Evolutionary conservation across 2,113 vertebrate species (phyloP), one percentile per base, ranked within the genome.

Genomic region (Hippocampus zosterae): DNA sequence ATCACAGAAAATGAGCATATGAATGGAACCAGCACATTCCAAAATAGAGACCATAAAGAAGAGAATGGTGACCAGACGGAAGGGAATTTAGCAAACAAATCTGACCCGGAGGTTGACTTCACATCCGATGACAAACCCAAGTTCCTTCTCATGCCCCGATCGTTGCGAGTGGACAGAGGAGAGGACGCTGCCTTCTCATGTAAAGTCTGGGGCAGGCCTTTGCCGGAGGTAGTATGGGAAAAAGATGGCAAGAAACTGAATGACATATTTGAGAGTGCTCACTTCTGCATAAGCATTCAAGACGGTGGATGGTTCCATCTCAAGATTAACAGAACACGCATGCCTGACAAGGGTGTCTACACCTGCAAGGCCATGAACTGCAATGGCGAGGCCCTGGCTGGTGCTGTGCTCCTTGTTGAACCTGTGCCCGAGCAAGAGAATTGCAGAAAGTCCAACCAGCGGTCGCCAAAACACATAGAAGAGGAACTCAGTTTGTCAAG

Each of bases 231-330:
- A 55, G 78, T 81, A 21, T 98, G 96, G 96, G 94, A 96, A 84
- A 97, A 98, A 80, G 96, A 98, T 0, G 95, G 95, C 41, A 92
- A 87, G 89, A 92, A 91, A 76, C 91, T 98, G 60, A 87, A 89
- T 0, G 93, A 98, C 50, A 92, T 98, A 77, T 98, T 95, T 16
- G 96, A 97, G 86, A 94, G 92, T 70, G 83, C 93, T 23, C 96
- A 98, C 86, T 98, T 93, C n/a, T 76, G 71, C 0, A 80, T 94
- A 23, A 89, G 87, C 61, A 80, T 68, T 50, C 91, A 92, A 68
- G 84, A 84, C 0, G 93, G 91, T 0, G 87, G 88, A 65, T 94
- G 94, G 94, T 92, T 95, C 76, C 93, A 93, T 67, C 91, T 98
- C 66, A 93, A 92, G 83, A 84, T 98, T 84, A 92, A 91, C 2